phyloP scores from a whole-genome alignment of 1,140 invertebrate genomes.

The Muscidifurax raptorellus region DNA sequence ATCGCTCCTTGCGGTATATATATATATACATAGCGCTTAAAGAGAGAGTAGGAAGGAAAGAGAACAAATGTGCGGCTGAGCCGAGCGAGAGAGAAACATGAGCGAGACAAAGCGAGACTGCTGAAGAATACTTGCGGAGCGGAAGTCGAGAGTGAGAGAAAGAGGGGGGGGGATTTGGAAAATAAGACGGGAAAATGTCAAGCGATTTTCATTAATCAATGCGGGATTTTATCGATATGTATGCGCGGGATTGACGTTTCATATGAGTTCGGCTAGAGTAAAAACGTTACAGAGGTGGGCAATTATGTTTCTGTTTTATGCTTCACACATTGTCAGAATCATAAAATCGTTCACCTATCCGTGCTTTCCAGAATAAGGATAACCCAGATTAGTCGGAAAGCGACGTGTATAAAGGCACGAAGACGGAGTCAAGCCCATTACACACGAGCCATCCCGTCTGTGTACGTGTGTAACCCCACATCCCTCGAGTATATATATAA shows the following conservation, averaged over 20 bases:
- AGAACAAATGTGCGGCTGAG: not conserved
- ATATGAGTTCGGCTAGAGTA: too few species aligned
- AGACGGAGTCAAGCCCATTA: not conserved
- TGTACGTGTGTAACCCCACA: not conserved
- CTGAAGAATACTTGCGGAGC: not conserved
- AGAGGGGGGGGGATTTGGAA: not conserved
- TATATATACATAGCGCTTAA: too few species aligned
- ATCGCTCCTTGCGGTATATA: constrained; percentile 21
- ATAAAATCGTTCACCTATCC: not conserved
- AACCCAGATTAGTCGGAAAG: not conserved
- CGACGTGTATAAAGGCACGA: not conserved
- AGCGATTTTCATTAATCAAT: too few species aligned
- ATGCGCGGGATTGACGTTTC: too few species aligned
- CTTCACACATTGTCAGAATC: too few species aligned
- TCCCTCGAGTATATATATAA: not conserved
- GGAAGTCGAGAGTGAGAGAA: too few species aligned
- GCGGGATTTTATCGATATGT: too few species aligned
- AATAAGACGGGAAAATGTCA: not conserved
- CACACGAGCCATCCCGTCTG: not conserved
- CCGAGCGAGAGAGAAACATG: not conserved
- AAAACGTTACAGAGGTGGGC: too few species aligned
- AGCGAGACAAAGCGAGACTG: not conserved
- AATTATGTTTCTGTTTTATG: not conserved
- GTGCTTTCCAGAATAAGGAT: not conserved
- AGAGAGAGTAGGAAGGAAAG: not conserved